Evolutionary conservation across 2,113 vertebrate species (phyloP).

Genomic region (Rousettus leschenaultii): DNA sequence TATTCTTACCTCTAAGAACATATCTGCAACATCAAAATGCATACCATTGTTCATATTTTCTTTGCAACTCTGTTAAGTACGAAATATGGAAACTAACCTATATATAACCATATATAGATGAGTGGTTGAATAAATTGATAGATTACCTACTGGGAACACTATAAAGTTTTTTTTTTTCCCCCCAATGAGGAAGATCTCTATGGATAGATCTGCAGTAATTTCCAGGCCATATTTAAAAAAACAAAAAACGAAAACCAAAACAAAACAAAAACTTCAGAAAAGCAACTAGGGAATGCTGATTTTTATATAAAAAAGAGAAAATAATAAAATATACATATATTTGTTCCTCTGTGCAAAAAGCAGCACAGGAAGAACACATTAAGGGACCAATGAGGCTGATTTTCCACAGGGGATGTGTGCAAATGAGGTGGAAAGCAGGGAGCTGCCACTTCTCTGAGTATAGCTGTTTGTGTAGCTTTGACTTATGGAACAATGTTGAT

Average conservation of each 20-base stretch:
- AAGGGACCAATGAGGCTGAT: background rate
- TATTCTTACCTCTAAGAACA: background rate
- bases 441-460: background rate
- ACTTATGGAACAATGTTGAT: background rate
- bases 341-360: background rate
- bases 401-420: background rate
- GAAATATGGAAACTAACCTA: background rate
- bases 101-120: background rate
- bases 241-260: background rate
- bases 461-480: background rate
- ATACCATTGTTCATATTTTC: background rate
- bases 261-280: background rate
- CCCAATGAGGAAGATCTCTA: background rate
- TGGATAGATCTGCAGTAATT: background rate
- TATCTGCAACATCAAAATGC: background rate
- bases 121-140: background rate
- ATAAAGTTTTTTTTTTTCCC: background rate
- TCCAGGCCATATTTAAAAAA: background rate
- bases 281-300: background rate
- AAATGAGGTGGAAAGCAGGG: background rate
- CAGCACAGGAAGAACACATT: background rate
- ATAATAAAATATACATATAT: background rate
- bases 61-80: background rate
- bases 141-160: background rate
- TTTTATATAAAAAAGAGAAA: background rate